These are phyloP conservation scores for Planococcus citri DNA, from an alignment of 1,140 invertebrate genomes.

Conservation along the genomic window DNA sequence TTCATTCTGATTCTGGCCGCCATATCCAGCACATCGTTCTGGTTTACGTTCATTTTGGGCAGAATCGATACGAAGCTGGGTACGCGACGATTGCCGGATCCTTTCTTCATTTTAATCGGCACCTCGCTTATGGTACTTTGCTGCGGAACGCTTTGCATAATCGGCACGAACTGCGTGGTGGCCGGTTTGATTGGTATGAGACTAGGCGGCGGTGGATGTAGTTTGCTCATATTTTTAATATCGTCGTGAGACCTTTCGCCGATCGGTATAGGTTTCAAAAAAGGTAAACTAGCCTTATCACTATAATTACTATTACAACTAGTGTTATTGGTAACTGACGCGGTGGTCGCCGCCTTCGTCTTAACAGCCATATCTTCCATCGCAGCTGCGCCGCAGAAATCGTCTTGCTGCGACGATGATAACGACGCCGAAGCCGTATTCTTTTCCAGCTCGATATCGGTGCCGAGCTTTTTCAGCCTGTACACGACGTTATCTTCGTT, in stretches of 20 bases:
- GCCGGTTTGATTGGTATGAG: background rate
- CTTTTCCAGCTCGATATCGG: conserved; percentile 1
- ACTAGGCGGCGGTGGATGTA: conserved; percentile 10
- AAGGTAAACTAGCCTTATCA: background rate
- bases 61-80: no score
- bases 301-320: no score
- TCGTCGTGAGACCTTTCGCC: background rate
- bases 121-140: background rate
- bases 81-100: no score
- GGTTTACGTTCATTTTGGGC: no score
- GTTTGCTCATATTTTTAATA: background rate
- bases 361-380: no score
- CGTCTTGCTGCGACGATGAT: background rate
- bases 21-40: no score
- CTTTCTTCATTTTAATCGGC: no score
- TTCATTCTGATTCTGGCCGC: no score
- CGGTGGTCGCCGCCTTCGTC: background rate
- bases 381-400: background rate
- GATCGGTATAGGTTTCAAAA: background rate
- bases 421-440: background rate
- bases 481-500: conserved; percentile 5
- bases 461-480: background rate
- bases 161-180: background rate
- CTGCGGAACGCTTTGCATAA: background rate
- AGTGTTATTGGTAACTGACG: background rate